These are phyloP conservation scores for Fragum whitleyi DNA, from an alignment of 2,888 invertebrate genomes.

Conservation along the genomic window DNA sequence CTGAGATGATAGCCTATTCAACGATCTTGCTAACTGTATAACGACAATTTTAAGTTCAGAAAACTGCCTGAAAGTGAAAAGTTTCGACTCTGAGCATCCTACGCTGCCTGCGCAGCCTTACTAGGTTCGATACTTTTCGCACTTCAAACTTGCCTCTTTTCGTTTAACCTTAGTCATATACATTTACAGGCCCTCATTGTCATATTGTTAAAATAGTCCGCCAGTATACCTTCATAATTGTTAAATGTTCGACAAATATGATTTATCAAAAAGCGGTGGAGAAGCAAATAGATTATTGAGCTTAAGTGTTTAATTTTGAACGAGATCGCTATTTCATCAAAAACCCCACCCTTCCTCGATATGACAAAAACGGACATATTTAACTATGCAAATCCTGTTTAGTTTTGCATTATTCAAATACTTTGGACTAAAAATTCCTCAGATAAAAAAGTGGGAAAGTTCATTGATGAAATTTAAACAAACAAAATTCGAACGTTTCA, in stretches of 20 bases:
- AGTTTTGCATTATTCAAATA: not conserved
- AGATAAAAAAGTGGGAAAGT: not conserved
- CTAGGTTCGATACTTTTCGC: too few species aligned
- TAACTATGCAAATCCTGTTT: slow-evolving; percentile 1
- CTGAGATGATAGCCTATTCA: too few species aligned
- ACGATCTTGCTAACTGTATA: too few species aligned
- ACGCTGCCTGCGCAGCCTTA: too few species aligned
- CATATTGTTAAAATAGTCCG: too few species aligned
- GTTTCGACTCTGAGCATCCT: too few species aligned
- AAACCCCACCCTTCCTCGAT: not conserved
- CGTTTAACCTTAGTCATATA: too few species aligned
- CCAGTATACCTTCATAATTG: not conserved
- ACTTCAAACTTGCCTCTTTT: too few species aligned
- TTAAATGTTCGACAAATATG: not conserved
- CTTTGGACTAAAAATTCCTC: not conserved
- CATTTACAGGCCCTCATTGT: too few species aligned
- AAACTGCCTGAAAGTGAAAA: too few species aligned
- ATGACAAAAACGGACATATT: slow-evolving; percentile 3
- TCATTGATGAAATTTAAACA: not conserved
- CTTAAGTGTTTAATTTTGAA: not conserved
- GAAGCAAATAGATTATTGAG: not conserved
- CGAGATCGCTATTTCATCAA: not conserved
- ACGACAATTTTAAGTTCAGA: too few species aligned
- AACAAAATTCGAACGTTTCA: not conserved
- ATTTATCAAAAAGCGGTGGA: not conserved